Evolutionary conservation across 2,888 invertebrate species (phyloP), one percentile per base, ranked within the genome.

Genomic region (Tipula lateralis): DNA sequence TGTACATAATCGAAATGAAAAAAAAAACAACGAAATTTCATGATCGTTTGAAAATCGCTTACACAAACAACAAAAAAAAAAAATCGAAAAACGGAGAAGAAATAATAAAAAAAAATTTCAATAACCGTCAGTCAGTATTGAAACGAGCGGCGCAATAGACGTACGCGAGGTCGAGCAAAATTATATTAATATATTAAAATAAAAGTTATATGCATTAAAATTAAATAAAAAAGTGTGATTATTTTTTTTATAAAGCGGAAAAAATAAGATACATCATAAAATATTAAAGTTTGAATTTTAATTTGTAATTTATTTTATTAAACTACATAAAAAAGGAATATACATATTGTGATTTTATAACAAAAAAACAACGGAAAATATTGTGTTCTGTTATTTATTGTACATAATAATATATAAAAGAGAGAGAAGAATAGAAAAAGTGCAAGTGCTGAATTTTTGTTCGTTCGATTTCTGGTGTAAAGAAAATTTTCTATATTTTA

Each of bases 111-210:
- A 83, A 83, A 34, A 83, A 83, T 34, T 83, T 36, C 19, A 66
- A 19, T 24, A 66, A 66, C 19, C 66, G 30, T 24, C 36, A 83
- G 34, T 84, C 84, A 84, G 50, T 84, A 84, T n/a, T 30, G 34
- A 84, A 84, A 84, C 84, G 84, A 84, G 84, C 84, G 84, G 50
- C 84, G 84, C 19, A 50, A n/a, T 24, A 44, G 34, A 84, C 84
- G 84, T 50, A 84, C 84, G 84, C 84, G 84, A 50, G 44, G 84
- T 44, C 84, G 84, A 84, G 84, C 83, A 83, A 83, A 36, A 83
- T 7, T 34, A 16, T 34, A 29, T 30, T n/a, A 82, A 16, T 30
- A 82, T 16, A 82, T 30, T 82, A 16, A 16, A 82, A 82, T 30
- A 83, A 83, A 83, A 83, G 32, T 83, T 83, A 19, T 39, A 39